Evolutionary conservation across 1,140 invertebrate species (phyloP), one percentile per base, ranked within the genome.

Genomic region (Aphis craccivora): DNA sequence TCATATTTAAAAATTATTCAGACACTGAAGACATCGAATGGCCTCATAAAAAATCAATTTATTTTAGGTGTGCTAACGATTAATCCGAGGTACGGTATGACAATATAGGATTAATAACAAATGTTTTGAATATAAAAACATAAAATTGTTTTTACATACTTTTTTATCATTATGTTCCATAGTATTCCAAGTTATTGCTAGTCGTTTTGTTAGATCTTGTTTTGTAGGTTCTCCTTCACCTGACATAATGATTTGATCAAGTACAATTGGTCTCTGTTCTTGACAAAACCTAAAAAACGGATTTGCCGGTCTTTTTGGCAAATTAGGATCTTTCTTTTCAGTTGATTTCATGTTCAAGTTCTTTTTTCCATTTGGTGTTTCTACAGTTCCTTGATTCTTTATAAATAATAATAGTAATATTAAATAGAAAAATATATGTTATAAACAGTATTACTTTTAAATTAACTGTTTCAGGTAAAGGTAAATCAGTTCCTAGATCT

Each of bases 271-370:
- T 94, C 97, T 95, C 95, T 97, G 97, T 94, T 97, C 97, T 95
- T 97, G 97, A 94, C 97, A 97, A 95, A 97, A 97, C 95, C 97
- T 97, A 94, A 97, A 97, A 95, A 97, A 97, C 90, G 97, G 97
- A 96, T 97, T 97, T 60, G 97, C 97, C 1, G 97, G 97, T 94
- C 97, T 96, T 94, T 98, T 98, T 11, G 97, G 97, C 60, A 97
- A 97, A 95, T 97, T 97, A 3, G 97, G 97, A 96, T 97, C 97
- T 94, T 95, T 96, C 95, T 96, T 96, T n/a, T 94, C 94, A 3
- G 81, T 94, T 96, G 96, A 22, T 95, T 93, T 48, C 95, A 95
- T 95, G 95, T 96, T 90, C 95, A 95, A 93, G 96, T 94, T 45
- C 45, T 81, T 83, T 51, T 89, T 90, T 90, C 93, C 35, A 23